Percentiles rank a stretch among this genome's conserved stretches.
Evolutionary conservation across 2,888 invertebrate species (phyloP).

Genomic region (Latheticus oryzae): DNA sequence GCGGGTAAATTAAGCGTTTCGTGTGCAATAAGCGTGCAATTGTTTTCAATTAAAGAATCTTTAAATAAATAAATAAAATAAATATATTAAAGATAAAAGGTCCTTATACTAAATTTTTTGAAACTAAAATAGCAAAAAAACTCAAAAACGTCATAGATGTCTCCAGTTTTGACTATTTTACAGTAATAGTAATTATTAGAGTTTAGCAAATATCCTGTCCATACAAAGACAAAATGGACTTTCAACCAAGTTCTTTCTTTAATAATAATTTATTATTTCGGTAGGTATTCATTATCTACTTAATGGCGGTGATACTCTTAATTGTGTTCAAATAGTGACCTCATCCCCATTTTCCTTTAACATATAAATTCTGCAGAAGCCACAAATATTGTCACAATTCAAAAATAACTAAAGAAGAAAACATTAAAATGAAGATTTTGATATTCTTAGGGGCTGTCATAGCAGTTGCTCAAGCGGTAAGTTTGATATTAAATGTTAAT

Average conservation of each 20-base stretch:
- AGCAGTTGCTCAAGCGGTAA: conserved; percentile 24
- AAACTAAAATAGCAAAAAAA: no score
- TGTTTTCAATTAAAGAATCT: no score
- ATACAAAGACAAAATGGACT: background rate
- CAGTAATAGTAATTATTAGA: no score
- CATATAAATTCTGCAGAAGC: conserved; percentile 6
- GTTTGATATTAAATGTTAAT: conserved; percentile 1
- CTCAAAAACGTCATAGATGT: no score
- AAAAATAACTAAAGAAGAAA: background rate
- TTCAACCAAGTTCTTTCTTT: background rate
- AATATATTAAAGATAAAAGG: no score
- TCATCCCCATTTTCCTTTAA: conserved; percentile 7
- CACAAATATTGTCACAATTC: background rate
- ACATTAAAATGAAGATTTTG: conserved; percentile 33
- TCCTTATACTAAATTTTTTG: no score
- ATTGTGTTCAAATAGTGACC: background rate
- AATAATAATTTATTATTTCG: background rate
- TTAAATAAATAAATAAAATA: no score
- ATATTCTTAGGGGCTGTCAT: conserved; percentile 13
- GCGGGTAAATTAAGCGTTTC: conserved; percentile 6
- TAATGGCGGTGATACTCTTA: conserved; percentile 8
- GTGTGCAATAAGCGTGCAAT: conserved; percentile 14
- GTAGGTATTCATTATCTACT: conserved; percentile 1
- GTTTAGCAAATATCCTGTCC: no score
- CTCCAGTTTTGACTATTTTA: no score